These are phyloP conservation scores for Lacerta bilineata DNA, from an alignment of 2,797 vertebrate genomes.

Conservation along the genomic window DNA sequence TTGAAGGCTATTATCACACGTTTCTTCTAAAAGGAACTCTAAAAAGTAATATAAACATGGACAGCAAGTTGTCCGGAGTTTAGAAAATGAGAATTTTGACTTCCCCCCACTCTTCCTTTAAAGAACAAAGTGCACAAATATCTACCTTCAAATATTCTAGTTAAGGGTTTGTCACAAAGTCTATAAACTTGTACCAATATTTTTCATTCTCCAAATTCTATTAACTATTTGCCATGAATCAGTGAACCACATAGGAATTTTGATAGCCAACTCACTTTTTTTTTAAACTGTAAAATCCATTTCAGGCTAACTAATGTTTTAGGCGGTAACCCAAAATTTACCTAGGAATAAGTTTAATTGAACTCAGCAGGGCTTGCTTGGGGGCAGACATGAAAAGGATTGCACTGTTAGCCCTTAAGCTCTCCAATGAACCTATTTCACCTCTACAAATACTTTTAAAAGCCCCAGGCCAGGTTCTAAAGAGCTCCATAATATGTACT, in stretches of 20 bases:
- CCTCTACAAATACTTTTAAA: background rate
- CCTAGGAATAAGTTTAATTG: no score
- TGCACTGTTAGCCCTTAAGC: background rate
- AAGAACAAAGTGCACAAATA: background rate
- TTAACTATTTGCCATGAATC: background rate
- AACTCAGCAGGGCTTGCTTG: no score
- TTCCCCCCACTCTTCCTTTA: conserved; percentile 6
- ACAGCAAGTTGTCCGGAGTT: background rate
- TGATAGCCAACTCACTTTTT: background rate
- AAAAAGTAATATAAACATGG: conserved; percentile 21
- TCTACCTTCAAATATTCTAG: background rate
- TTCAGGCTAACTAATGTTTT: background rate
- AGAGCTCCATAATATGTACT: background rate
- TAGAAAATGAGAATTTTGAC: background rate
- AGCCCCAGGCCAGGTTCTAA: background rate
- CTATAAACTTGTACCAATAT: background rate
- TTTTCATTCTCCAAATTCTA: background rate
- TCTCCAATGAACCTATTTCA: background rate
- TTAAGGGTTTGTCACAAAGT: background rate
- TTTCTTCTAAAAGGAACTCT: background rate
- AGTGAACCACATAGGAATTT: background rate
- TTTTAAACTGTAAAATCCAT: background rate
- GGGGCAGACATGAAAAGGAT: no score
- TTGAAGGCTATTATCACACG: background rate
- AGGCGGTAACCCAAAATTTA: no score